Base-by-base conservation (phyloP, 2,888 invertebrate genomes). In the Nephrotoma flavescens region DNA sequence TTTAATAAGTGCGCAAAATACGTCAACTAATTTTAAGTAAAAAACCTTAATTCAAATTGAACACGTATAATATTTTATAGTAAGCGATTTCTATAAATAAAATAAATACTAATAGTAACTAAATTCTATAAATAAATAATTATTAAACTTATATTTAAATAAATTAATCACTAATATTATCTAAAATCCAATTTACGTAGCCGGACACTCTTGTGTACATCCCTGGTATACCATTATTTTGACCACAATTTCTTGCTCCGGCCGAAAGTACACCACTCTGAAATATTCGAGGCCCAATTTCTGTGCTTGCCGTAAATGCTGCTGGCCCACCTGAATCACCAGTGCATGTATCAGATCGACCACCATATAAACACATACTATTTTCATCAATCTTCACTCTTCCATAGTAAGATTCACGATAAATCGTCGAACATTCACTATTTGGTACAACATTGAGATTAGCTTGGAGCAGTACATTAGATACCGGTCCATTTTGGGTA, bases 401-500 rank as follows among this genome's bases (percentile, higher is more conserved):
- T 31, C 31, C 31, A 31, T 31, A 31, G 31, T 31, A 31, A 31
- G 31, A 31, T 31, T 31, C 2, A 3, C 31, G 31, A 3, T 31
- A 31, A 31, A 31, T 31, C 31, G 47, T n/a, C 31, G 42, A 41
- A n/a, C 86, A 87, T 11, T 15, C 31, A 6, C 42, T 42, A 19
- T 85, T 85, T 31, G 85, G 31, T 15, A 45, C 57, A 12, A 85
- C 9, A 19, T 71, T 5, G 9, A 87, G n/a, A 6, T 12, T 9
- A 0, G 86, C 86, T 85, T 87, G 83, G 9, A 87, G 44, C 19
- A 87, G 42, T 9, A 41, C 52, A 11, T 47, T 19, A 4, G 86
- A 84, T 5, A 42, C 5, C 1, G 42, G 6, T n/a, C 57, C 42
- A 42, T 89, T 88, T 88, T 93, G 93, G 0, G 93, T 93, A 19